Evolutionary conservation across 2,888 invertebrate genomes (phyloP).

Genomic region (Bursaphelenchus okinawaensis): DNA sequence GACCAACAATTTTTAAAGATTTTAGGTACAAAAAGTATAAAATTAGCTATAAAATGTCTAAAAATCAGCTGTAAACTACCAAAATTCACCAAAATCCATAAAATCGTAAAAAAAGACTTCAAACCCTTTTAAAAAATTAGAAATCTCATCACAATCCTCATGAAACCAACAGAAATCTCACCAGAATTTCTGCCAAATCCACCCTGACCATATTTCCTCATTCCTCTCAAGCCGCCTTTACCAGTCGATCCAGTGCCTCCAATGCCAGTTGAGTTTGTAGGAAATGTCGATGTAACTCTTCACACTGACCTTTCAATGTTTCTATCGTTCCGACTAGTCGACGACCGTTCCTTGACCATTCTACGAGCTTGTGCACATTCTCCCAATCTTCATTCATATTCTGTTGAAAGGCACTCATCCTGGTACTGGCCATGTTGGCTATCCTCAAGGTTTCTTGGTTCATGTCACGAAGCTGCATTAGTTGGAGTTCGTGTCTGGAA

Average conservation of each 20-base stretch:
- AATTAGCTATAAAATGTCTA: no score
- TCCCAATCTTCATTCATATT: constrained; percentile 14
- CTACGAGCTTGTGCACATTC: background rate
- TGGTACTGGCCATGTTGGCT: constrained; percentile 16
- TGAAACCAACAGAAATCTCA: no score
- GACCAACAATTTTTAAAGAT: no score
- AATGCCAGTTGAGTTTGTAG: constrained; percentile 12
- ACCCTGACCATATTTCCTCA: no score
- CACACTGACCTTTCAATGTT: background rate
- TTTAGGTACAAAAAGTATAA: no score
- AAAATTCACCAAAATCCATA: no score
- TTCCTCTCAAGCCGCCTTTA: no score
- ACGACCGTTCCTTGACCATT: background rate
- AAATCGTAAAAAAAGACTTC: no score
- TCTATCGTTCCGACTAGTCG: constrained; percentile 4
- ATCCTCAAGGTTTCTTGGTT: constrained; percentile 12
- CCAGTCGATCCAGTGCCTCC: constrained; percentile 6
- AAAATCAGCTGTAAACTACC: no score
- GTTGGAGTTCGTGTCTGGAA: constrained; percentile 1
- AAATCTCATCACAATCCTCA: no score
- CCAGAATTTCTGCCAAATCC: no score
- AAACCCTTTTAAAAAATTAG: no score
- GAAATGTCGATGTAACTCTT: constrained; percentile 7
- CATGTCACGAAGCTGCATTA: constrained; percentile 3
- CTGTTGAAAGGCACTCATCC: constrained; percentile 13